Conservation (phyloP, 2,113 vertebrate genomes). For the Hypanus sabinus region DNA sequence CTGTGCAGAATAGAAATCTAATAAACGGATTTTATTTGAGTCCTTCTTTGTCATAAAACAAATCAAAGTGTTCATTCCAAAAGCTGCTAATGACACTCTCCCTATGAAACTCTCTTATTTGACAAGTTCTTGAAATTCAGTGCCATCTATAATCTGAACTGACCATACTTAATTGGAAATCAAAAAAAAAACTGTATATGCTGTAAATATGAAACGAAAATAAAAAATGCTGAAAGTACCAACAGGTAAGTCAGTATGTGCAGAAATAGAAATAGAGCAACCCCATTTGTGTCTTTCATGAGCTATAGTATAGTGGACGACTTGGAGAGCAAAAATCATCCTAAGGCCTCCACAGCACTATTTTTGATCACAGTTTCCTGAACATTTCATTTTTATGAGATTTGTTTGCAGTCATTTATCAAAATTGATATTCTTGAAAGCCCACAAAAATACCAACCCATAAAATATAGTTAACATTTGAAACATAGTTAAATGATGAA, state of each 20-base stretch:
- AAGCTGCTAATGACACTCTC: background rate
- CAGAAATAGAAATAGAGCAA: background rate
- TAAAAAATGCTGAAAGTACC: too few relatives aligned
- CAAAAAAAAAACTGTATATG: too few relatives aligned
- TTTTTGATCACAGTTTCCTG: background rate
- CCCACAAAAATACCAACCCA: background rate
- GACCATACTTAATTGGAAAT: background rate
- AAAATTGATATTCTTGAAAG: background rate
- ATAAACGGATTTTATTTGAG: slow-evolving; percentile 14
- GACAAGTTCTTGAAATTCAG: background rate
- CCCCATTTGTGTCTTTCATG: background rate
- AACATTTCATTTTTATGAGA: background rate
- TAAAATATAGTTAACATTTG: background rate
- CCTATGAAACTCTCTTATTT: background rate
- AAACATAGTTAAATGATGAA: too few relatives aligned
- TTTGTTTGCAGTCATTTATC: background rate
- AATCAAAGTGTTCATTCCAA: background rate
- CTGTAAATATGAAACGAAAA: too few relatives aligned
- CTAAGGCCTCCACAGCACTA: background rate
- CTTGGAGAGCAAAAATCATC: background rate
- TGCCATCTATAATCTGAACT: slow-evolving; percentile 19
- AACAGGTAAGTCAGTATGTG: too few relatives aligned
- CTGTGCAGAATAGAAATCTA: background rate
- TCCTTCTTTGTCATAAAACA: background rate
- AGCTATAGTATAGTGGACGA: background rate